Base-by-base conservation (phyloP, 92 coral and sea anemone genomes). In the Bergia puertoricense region DNA sequence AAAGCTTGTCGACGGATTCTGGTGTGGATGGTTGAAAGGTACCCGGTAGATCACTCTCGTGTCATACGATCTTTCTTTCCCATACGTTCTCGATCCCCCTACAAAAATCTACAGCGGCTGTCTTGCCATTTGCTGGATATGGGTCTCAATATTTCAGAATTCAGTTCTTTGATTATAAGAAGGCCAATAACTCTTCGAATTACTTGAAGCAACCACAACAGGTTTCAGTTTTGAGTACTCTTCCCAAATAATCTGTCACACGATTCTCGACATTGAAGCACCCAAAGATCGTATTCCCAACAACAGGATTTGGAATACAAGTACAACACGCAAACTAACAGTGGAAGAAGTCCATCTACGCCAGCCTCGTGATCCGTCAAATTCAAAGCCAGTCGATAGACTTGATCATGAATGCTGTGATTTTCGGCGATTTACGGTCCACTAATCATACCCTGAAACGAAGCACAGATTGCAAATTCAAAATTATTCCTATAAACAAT, bases 361-460 rank as follows among this genome's bases (percentile, higher is more conserved):
- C 16, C 65, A 18, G 50, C 79, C 51, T 4, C 75, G 79, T 15
- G 22, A 71, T 43, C 77, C 59, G 43, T 41, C 72, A 69, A 84
- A 46, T 22, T 11, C 44, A 8, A 71, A 84, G 23, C 41, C 51
- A 84, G 78, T 50, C 43, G 65, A 84, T 71, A 46, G 4, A 71
- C 62, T 48, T 69, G 87, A 71, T 72, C 79, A 18, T 84, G 22
- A 75, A 68, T 71, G 79, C 66, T 38, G 30, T 46, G 87, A 84
- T 45, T 84, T 84, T 84, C 79, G 66, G 42, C 57, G 45, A 84
- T 84, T 84, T 84, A 84, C 87, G 87, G 66, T 84, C 87, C 87
- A 42, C 87, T 48, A 84, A 84, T 84, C 87, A 84, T 15, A 46
- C 79, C 87, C 87, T 84, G 87, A 84, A 84, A 84, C 42, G 77